Evolutionary conservation across 2,888 invertebrate species (phyloP).

Genomic region (Sympetrum striolatum): DNA sequence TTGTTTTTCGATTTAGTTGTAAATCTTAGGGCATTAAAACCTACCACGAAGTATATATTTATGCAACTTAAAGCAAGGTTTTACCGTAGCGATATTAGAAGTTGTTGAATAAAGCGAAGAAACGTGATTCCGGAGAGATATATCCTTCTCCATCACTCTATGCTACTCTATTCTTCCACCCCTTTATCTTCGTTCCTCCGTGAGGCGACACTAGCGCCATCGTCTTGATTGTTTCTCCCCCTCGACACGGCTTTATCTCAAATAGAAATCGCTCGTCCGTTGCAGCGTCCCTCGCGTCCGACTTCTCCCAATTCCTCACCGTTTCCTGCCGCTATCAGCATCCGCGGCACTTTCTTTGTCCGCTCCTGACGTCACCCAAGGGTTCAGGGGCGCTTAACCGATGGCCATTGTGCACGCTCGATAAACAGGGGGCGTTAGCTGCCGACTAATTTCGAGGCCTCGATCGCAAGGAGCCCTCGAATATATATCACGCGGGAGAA

Average conservation of each 20-base stretch:
- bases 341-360: neutral
- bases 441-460: neutral
- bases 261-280: constrained; percentile 15
- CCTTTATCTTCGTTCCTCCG: neutral
- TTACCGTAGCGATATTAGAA: too few relatives aligned
- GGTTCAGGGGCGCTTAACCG: neutral
- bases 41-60: too few relatives aligned
- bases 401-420: neutral
- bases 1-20: too few relatives aligned
- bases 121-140: too few relatives aligned
- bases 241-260: constrained; percentile 31
- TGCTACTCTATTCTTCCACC: too few relatives aligned
- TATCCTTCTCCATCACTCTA: too few relatives aligned
- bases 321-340: neutral
- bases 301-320: neutral
- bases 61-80: too few relatives aligned
- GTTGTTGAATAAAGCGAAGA: too few relatives aligned
- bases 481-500: neutral
- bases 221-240: neutral
- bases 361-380: neutral
- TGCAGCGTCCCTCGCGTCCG: constrained; percentile 9
- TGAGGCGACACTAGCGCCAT: neutral
- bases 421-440: neutral
- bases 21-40: too few relatives aligned
- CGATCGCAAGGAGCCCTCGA: neutral